These are phyloP conservation scores for Malachius bipustulatus DNA, from an alignment of 2,888 invertebrate species.

Conservation along the genomic window DNA sequence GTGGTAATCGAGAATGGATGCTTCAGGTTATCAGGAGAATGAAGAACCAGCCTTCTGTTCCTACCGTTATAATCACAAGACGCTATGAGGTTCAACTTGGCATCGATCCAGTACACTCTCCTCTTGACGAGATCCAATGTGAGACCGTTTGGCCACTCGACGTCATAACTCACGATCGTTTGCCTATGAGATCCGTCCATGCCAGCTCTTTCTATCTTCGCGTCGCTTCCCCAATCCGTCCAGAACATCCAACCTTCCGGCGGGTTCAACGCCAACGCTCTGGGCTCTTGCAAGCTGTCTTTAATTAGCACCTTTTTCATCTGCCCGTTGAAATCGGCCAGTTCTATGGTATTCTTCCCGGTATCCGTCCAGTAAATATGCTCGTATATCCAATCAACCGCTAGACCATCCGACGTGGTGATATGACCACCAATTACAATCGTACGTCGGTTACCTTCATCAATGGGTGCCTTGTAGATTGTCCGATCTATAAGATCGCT, in stretches of 20 bases:
- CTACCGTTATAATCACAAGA: constrained; percentile 82
- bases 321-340: constrained; percentile 82
- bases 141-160: constrained; percentile 94
- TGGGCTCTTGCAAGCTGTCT: constrained; percentile 80
- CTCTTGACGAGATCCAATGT: constrained; percentile 83
- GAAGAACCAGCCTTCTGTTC: constrained; percentile 63
- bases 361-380: constrained; percentile 97
- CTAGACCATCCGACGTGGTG: constrained; percentile 87
- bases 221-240: constrained; percentile 92
- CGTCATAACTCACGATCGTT: constrained; percentile 72
- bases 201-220: constrained; percentile 89
- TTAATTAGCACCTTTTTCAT: constrained; percentile 80
- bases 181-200: constrained; percentile 91
- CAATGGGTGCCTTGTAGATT: constrained; percentile 89
- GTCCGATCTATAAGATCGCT: constrained; percentile 86
- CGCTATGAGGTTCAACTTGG: constrained; percentile 80
- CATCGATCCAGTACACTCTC: constrained; percentile 94
- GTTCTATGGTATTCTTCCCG: constrained; percentile 81
- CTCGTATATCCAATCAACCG: constrained; percentile 98
- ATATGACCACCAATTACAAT: constrained; percentile 74
- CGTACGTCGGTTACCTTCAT: constrained; percentile 75
- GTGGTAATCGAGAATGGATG: constrained; percentile 97
- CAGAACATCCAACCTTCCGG: constrained; percentile 94
- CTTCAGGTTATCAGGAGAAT: constrained; percentile 63
- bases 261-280: constrained; percentile 90